Evolutionary conservation across 2,888 invertebrate genomes (phyloP).

Genomic region (Drosophila buzzatii): DNA sequence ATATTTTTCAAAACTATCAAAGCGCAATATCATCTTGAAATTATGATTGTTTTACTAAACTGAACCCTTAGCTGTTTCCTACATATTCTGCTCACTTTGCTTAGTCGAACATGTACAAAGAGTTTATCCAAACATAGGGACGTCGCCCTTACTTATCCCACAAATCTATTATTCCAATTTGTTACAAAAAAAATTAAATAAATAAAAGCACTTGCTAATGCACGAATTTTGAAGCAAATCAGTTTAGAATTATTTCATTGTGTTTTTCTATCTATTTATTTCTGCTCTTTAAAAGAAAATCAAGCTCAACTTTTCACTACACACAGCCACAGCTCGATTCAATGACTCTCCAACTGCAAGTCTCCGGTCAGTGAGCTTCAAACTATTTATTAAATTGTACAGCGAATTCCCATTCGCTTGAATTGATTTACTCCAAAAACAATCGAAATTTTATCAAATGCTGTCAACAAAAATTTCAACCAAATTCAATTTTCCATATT

Average conservation of each 20-base stretch:
- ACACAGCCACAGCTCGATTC: not conserved
- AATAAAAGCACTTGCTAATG: constrained; percentile 3
- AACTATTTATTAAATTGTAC: not conserved
- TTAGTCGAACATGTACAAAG: too few species aligned
- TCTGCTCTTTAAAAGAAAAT: not conserved
- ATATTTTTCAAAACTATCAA: not conserved
- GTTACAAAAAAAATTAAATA: not conserved
- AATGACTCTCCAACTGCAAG: not conserved
- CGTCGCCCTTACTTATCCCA: not conserved
- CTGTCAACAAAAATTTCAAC: not conserved
- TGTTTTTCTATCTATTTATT: not conserved
- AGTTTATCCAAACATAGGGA: too few species aligned
- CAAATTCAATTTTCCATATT: too few species aligned
- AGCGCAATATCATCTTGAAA: not conserved
- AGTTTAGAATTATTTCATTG: not conserved
- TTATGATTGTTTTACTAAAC: not conserved
- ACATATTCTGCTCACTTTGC: too few species aligned
- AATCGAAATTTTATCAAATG: not conserved
- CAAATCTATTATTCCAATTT: not conserved
- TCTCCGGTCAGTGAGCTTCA: not conserved
- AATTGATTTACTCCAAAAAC: not conserved
- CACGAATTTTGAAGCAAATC: not conserved
- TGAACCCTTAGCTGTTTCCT: too few species aligned
- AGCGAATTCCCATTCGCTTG: not conserved
- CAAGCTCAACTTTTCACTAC: not conserved